phyloP scores from a whole-genome alignment of 2,888 invertebrate genomes.

The Xestia sexstrigata region DNA sequence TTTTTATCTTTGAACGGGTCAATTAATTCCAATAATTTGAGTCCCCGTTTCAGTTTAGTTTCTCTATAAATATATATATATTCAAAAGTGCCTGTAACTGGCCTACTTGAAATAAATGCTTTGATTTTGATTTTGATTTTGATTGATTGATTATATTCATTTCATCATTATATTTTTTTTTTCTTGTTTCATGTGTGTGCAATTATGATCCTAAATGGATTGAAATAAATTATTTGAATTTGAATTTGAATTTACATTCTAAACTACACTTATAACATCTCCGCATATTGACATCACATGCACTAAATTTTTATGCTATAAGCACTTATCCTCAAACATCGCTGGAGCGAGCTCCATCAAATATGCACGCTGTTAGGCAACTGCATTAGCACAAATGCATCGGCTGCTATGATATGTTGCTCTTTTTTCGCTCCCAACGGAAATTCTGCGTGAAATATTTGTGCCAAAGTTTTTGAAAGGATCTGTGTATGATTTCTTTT shows the following conservation, averaged over 20 bases:
- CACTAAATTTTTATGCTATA: conserved; percentile 37
- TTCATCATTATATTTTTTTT: too few species aligned
- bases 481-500: conserved; percentile 4
- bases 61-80: too few species aligned
- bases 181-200: too few species aligned
- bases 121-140: too few species aligned
- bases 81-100: too few species aligned
- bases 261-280: conserved; percentile 6
- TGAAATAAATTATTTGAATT: too few species aligned
- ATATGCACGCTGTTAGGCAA: conserved; percentile 62
- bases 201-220: too few species aligned
- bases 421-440: conserved; percentile 50
- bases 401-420: conserved; percentile 47
- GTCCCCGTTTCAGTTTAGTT: background rate
- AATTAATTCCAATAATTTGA: background rate
- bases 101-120: too few species aligned
- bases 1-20: background rate
- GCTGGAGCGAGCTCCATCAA: conserved; percentile 51
- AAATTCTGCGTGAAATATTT: conserved; percentile 46
- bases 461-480: conserved; percentile 6
- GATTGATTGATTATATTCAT: too few species aligned
- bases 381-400: conserved; percentile 67
- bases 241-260: too few species aligned
- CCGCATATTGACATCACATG: conserved; percentile 12
- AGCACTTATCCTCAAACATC: conserved; percentile 50